A percentile compares a stretch with the other conserved stretches of the same genome.
These are phyloP conservation scores for Mythimna albipuncta DNA, from an alignment of 2,888 invertebrate species.

Conservation along the genomic window DNA sequence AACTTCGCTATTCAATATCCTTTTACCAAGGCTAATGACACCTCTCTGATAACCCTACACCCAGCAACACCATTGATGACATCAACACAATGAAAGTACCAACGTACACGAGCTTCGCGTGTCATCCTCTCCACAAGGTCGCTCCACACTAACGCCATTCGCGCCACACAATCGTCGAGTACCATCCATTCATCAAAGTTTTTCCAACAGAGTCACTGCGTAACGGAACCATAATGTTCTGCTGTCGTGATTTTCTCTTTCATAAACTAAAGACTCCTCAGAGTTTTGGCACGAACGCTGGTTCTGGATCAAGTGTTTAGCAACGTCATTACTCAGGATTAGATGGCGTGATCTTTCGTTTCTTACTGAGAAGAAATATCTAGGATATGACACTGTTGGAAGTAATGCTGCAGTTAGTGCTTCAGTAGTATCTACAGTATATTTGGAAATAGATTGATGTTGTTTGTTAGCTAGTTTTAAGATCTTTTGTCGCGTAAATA, in stretches of 20 bases:
- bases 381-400: conserved; percentile 1
- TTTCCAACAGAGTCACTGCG: conserved; percentile 60
- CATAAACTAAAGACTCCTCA: conserved; percentile 26
- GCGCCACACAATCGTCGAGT: conserved; percentile 56
- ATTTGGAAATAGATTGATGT: neutral
- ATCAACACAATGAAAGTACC: conserved; percentile 44
- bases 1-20: no score
- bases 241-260: conserved; percentile 22
- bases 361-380: conserved; percentile 12
- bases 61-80: conserved; percentile 21
- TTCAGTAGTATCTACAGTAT: neutral
- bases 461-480: no score
- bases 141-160: conserved; percentile 57
- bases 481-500: no score
- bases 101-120: conserved; percentile 62
- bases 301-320: conserved; percentile 26
- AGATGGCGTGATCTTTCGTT: conserved; percentile 23
- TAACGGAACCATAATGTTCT: conserved; percentile 38
- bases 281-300: conserved; percentile 40
- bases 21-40: neutral
- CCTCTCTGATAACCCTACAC: neutral
- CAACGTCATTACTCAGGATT: conserved; percentile 45
- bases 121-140: conserved; percentile 75
- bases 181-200: conserved; percentile 66
- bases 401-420: neutral